Percentiles rank a stretch among this genome's conserved stretches.
Evolutionary conservation across 2,888 invertebrate species (phyloP).

Genomic region (Calameuta pallipes): DNA sequence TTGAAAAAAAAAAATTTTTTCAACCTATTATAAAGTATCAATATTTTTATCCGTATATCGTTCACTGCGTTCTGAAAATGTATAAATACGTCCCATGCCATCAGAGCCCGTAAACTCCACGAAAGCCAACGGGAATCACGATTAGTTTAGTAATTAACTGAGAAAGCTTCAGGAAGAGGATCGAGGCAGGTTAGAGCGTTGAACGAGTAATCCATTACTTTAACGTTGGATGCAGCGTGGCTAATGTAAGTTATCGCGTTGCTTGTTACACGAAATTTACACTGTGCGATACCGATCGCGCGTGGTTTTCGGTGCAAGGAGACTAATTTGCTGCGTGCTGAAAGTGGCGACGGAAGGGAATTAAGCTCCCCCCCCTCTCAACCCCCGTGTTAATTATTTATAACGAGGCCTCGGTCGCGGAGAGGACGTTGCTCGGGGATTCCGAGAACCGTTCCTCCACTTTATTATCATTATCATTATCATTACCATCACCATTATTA

Average conservation of each 20-base stretch:
- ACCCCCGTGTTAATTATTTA: slow-evolving; percentile 25
- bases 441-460: slow-evolving; percentile 31
- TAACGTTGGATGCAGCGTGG: neutral
- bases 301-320: slow-evolving; percentile 12
- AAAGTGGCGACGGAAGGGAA: slow-evolving; percentile 28
- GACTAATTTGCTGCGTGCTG: slow-evolving; percentile 25
- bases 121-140: neutral
- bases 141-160: neutral
- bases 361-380: slow-evolving; percentile 10
- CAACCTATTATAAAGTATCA: neutral
- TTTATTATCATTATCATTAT: slow-evolving; percentile 51
- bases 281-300: slow-evolving; percentile 5
- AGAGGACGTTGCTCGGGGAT: slow-evolving; percentile 24
- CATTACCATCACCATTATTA: slow-evolving; percentile 44
- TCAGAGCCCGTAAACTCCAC: neutral
- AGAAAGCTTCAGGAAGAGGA: neutral
- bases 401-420: slow-evolving; percentile 55
- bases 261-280: slow-evolving; percentile 7
- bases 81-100: neutral
- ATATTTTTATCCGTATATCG: neutral
- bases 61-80: neutral
- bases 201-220: neutral
- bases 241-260: neutral
- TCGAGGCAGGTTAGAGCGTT: neutral
- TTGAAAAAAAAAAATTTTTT: neutral